Base-by-base conservation (phyloP, 2,113 vertebrate genomes). In the Lepidothrix coronata region DNA sequence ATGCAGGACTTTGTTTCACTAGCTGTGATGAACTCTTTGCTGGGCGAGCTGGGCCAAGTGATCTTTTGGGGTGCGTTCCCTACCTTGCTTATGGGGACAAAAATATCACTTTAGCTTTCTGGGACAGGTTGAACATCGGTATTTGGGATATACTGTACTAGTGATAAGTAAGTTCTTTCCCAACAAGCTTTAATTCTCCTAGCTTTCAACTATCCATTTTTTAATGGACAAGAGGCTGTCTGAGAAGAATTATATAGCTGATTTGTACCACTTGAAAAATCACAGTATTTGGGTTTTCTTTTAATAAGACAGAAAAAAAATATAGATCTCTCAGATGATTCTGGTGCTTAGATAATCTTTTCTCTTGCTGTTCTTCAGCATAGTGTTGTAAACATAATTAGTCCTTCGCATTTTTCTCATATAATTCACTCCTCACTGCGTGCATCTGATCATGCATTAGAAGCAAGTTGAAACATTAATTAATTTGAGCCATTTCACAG, bases 381-480 rank as follows among this genome's bases (percentile, higher is more conserved):
- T 46, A 92, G 51, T 4, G 6, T 86, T 91, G 84, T 72, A 91
- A 95, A 91, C 41, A 81, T 90, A 81, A 85, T 95, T 84, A 94
- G 65, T 81, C 46, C 66, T 75, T 77, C 0, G 0, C 52, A 63
- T 88, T 94, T 96, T 91, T 65, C 66, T 93, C 25, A 4, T 84
- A 91, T 93, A 85, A 80, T 96, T 93, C 58, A 83, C 25, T 78
- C 55, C 61, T 94, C 35, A 48, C 59, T 93, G 71, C 54, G 23
- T 67, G 78, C 46, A 49, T 82, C 86, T 83, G 94, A 91, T 67
- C 55, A 48, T 76, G 57, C 58, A 35, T 35, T 81, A 88, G 70
- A 78, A 89, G 48, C 58, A 88, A 88, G 68, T 46, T 57, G 87
- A 94, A 94, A 54, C 33, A 54, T 88, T 92, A 95, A 96, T 94